Evolutionary conservation across 2,888 invertebrate genomes (phyloP).

Genomic region (Vesta saturnalis): DNA sequence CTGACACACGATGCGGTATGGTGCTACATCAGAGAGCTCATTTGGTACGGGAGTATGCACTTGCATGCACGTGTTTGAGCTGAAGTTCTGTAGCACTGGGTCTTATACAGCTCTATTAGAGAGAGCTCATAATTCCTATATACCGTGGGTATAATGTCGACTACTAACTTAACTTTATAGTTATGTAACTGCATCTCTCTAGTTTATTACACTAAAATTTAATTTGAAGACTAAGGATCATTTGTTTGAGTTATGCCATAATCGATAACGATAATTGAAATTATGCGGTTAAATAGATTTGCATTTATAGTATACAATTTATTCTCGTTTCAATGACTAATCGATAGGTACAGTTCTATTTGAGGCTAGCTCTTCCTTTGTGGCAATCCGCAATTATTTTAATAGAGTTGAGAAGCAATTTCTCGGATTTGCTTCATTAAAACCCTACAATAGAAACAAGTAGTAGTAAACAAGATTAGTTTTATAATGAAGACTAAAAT

Average conservation of each 20-base stretch:
- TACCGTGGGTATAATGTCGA: conserved; percentile 19
- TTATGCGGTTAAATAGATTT: too few relatives aligned
- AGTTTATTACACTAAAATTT: neutral
- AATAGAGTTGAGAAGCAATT: too few relatives aligned
- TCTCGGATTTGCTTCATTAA: too few relatives aligned
- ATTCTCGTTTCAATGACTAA: too few relatives aligned
- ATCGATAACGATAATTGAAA: neutral
- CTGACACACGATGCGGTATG: neutral
- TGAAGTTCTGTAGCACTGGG: conserved; percentile 11
- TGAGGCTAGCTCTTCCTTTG: too few relatives aligned
- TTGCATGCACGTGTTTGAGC: conserved; percentile 25
- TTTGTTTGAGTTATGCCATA: neutral
- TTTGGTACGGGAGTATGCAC: conserved; percentile 15
- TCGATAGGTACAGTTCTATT: too few relatives aligned
- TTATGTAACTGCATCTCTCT: conserved; percentile 16
- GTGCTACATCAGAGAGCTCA: conserved; percentile 19
- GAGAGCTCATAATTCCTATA: conserved; percentile 22
- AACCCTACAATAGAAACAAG: too few relatives aligned
- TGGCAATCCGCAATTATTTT: too few relatives aligned
- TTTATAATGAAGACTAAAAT: too few relatives aligned
- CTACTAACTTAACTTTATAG: conserved; percentile 28
- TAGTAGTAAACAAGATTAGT: too few relatives aligned
- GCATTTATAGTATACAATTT: too few relatives aligned
- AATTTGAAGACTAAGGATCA: neutral
- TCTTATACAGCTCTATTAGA: conserved; percentile 29